phyloP scores from a whole-genome alignment of 2,797 vertebrate species.

The Lagorchestes hirsutus region DNA sequence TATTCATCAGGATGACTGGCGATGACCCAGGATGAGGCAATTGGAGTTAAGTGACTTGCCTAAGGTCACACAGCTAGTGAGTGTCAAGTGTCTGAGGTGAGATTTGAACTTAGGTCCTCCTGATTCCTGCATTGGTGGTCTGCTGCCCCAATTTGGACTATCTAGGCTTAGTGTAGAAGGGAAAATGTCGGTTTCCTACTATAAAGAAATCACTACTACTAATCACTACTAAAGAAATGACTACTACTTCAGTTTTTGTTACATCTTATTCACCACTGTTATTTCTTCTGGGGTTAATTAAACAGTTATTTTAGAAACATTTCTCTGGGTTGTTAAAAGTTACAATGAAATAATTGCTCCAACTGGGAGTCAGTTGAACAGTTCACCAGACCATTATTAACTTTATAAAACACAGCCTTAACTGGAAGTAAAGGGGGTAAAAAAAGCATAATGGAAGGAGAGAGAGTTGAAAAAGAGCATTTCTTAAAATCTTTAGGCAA shows the following conservation, averaged over 20 bases:
- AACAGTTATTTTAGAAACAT: slow-evolving; percentile 67
- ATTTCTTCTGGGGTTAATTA: slow-evolving; percentile 74
- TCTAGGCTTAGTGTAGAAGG: slow-evolving; percentile 21
- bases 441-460: slow-evolving; percentile 11
- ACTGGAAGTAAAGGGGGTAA: slow-evolving; percentile 16
- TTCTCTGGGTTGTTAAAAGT: slow-evolving; percentile 60
- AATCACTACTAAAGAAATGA: too few species aligned
- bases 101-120: too few species aligned
- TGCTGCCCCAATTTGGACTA: too few species aligned
- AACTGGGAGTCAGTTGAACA: slow-evolving; percentile 60
- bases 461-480: neutral
- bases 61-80: too few species aligned
- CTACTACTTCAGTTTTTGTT: slow-evolving; percentile 54
- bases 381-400: slow-evolving; percentile 13
- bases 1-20: too few species aligned
- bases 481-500: slow-evolving; percentile 24
- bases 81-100: too few species aligned
- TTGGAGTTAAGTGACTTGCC: too few species aligned
- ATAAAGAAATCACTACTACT: neutral
- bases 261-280: slow-evolving; percentile 46
- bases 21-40: too few species aligned
- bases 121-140: too few species aligned
- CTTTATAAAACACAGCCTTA: slow-evolving; percentile 14
- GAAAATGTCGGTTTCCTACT: neutral
- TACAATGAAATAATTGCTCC: slow-evolving; percentile 69